phyloP scores from a whole-genome alignment of 2,113 vertebrate species.

The Ochotona princeps region DNA sequence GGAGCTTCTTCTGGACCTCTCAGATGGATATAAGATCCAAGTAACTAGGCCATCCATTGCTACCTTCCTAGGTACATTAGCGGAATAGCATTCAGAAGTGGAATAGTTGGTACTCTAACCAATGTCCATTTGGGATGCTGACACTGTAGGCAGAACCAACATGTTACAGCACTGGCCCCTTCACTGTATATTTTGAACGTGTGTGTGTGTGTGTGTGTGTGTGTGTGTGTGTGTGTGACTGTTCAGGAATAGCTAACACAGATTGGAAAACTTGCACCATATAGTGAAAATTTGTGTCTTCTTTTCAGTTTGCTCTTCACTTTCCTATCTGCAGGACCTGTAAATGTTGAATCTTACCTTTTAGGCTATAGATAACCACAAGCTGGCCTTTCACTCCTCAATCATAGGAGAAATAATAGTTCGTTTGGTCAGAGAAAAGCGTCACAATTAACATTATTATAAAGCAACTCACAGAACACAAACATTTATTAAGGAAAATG shows the following conservation, averaged over 20 bases:
- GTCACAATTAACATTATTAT: not conserved
- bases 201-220: no score
- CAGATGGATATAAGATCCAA: no score
- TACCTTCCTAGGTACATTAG: no score
- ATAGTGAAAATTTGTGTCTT: not conserved
- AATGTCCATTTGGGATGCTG: no score
- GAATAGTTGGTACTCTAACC: no score
- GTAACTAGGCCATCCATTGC: no score
- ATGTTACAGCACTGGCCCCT: no score
- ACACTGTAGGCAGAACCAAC: no score
- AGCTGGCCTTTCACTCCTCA: not conserved
- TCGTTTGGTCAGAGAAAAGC: constrained; percentile 13
- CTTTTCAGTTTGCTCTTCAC: not conserved
- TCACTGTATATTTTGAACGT: no score
- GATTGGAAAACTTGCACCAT: not conserved
- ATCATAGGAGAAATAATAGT: not conserved
- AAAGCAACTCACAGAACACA: not conserved
- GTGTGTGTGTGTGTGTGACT: no score
- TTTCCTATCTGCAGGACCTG: not conserved
- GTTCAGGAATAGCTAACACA: not conserved
- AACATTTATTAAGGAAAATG: not conserved
- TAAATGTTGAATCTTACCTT: not conserved
- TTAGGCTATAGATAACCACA: not conserved
- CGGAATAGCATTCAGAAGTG: no score
- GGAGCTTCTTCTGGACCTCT: no score